Evolutionary conservation across 2,888 invertebrate genomes (phyloP).

Genomic region (Alitta virens): DNA sequence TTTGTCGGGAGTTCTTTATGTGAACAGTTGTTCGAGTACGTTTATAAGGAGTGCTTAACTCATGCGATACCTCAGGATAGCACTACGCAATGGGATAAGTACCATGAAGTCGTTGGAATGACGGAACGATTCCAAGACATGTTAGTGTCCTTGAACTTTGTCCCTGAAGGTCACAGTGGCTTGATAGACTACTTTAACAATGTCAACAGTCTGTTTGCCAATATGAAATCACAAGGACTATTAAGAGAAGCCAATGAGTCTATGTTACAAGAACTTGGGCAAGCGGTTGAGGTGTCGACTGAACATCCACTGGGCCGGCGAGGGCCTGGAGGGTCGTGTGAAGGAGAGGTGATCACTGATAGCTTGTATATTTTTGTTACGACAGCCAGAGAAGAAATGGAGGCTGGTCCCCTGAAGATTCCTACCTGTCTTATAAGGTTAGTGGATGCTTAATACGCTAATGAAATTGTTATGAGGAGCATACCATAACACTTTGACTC

Average conservation of each 20-base stretch:
- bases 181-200: conserved; percentile 31
- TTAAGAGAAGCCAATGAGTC: conserved; percentile 24
- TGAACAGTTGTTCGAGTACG: conserved; percentile 24
- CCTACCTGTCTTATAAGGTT: conserved; percentile 29
- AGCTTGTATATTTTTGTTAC: conserved; percentile 14
- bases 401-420: conserved; percentile 19
- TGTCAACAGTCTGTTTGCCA: conserved; percentile 30
- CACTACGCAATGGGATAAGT: conserved; percentile 23
- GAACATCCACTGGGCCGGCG: conserved; percentile 23
- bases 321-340: neutral
- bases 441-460: neutral
- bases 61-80: conserved; percentile 21
- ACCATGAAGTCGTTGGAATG: conserved; percentile 18
- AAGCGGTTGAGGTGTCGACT: conserved; percentile 13
- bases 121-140: conserved; percentile 28
- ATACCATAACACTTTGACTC: no score
- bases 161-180: conserved; percentile 12
- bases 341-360: neutral
- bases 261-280: conserved; percentile 25
- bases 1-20: conserved; percentile 18
- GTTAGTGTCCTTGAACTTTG: conserved; percentile 18
- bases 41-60: conserved; percentile 27
- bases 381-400: conserved; percentile 18
- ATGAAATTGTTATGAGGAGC: no score
- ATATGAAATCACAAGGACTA: conserved; percentile 27